Percentiles rank a stretch among this genome's conserved stretches.
phyloP scores from a whole-genome alignment of 2,888 invertebrate genomes.

The Torymus texanus region DNA sequence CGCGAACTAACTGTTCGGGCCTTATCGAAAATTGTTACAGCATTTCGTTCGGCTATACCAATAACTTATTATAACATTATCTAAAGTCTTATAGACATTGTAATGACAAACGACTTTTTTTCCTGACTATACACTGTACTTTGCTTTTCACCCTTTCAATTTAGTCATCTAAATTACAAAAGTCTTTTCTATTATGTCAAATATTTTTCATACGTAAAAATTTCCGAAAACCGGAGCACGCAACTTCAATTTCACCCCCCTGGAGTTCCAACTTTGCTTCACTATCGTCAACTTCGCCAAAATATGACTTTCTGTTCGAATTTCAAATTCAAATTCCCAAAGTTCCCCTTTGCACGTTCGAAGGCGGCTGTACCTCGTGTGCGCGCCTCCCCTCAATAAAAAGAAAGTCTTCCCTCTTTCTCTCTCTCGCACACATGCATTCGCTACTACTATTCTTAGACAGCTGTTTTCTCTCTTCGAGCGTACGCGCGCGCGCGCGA shows the following conservation, averaged over 20 bases:
- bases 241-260: too few relatives aligned
- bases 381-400: constrained; percentile 51
- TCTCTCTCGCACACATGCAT: constrained; percentile 43
- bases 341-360: background rate
- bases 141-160: too few relatives aligned
- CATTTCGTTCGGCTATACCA: too few relatives aligned
- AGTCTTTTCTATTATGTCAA: too few relatives aligned
- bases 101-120: too few relatives aligned
- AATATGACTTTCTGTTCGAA: constrained; percentile 11
- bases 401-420: constrained; percentile 61
- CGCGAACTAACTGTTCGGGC: background rate
- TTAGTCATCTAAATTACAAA: too few relatives aligned
- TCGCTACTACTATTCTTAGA: constrained; percentile 65
- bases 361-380: background rate
- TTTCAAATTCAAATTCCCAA: constrained; percentile 41
- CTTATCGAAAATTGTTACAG: too few relatives aligned
- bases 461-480: constrained; percentile 59
- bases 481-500: background rate
- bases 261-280: background rate
- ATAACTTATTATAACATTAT: too few relatives aligned
- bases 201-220: too few relatives aligned
- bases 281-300: background rate
- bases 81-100: too few relatives aligned
- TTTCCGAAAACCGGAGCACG: too few relatives aligned
- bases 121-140: too few relatives aligned